Percentiles rank a stretch among this genome's conserved stretches.
phyloP scores from a whole-genome alignment of 2,113 vertebrate genomes.

The Leptobrachium leishanense region DNA sequence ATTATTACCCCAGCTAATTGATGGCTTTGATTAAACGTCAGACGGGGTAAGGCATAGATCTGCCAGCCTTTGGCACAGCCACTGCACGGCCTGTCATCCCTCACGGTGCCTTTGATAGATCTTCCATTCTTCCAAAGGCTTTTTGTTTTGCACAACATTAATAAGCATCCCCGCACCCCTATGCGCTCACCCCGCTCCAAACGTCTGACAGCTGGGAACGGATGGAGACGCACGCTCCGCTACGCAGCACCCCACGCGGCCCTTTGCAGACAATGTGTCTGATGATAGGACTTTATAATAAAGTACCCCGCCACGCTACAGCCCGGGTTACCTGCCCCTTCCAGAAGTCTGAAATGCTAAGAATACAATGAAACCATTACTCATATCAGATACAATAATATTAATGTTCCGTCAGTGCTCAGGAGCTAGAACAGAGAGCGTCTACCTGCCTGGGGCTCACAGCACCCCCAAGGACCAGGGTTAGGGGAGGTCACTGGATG shows the following conservation, averaged over 20 bases:
- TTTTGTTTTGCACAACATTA: slow-evolving; percentile 1
- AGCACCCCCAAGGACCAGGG: too few relatives aligned
- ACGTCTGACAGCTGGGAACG: slow-evolving; percentile 24
- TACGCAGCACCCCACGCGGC: slow-evolving; percentile 31
- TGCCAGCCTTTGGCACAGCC: not conserved
- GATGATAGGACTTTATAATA: slow-evolving; percentile 18
- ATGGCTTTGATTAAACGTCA: not conserved
- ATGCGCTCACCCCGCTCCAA: not conserved
- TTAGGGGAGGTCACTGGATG: too few relatives aligned
- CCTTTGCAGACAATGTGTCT: slow-evolving; percentile 32
- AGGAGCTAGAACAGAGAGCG: not conserved
- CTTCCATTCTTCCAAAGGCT: not conserved
- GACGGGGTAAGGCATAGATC: not conserved
- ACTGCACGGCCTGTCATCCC: not conserved
- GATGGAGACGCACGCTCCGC: slow-evolving; percentile 36
- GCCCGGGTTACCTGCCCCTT: not conserved
- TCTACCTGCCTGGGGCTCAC: slow-evolving; percentile 10
- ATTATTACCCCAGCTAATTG: not conserved
- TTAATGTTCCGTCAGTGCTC: not conserved
- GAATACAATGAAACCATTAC: slow-evolving; percentile 33
- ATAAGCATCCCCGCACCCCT: not conserved
- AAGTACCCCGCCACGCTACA: not conserved
- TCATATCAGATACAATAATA: slow-evolving; percentile 8
- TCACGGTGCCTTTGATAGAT: not conserved
- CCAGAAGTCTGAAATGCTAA: not conserved